phyloP scores from a whole-genome alignment of 2,113 vertebrate genomes.

The Lipotes vexillifer region DNA sequence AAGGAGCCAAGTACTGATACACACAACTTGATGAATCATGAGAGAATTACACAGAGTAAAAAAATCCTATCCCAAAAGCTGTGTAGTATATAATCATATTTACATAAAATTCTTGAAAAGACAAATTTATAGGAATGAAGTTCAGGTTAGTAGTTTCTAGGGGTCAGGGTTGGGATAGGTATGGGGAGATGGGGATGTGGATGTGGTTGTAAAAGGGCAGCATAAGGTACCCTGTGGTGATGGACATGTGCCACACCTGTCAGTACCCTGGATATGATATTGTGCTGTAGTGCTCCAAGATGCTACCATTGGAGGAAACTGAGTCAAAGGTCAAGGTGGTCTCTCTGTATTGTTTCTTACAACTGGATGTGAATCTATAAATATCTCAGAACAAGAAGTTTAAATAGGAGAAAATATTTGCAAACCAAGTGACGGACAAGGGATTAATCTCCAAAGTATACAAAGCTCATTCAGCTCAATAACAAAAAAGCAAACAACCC shows the following conservation, averaged over 20 bases:
- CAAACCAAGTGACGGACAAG: too few species aligned
- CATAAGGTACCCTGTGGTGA: background rate
- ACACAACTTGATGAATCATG: background rate
- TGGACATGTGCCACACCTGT: background rate
- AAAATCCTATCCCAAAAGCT: background rate
- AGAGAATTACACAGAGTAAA: background rate
- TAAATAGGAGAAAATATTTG: too few species aligned
- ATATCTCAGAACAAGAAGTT: background rate
- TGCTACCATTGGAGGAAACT: too few species aligned
- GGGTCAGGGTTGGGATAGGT: too few species aligned
- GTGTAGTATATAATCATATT: background rate
- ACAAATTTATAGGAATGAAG: background rate
- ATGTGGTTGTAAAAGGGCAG: background rate
- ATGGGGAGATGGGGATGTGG: background rate
- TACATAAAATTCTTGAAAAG: background rate
- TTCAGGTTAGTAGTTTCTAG: background rate
- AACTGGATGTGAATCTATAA: background rate
- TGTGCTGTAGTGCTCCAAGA: rapidly evolving
- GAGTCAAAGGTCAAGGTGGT: background rate
- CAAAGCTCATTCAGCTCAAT: too few species aligned
- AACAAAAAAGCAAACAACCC: too few species aligned
- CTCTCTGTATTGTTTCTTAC: background rate
- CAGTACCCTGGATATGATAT: rapidly evolving
- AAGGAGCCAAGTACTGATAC: background rate
- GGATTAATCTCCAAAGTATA: too few species aligned